Percentiles rank a stretch among this genome's conserved stretches.
These are phyloP conservation scores for Xestia sexstrigata DNA, from an alignment of 2,888 invertebrate species.

Conservation along the genomic window DNA sequence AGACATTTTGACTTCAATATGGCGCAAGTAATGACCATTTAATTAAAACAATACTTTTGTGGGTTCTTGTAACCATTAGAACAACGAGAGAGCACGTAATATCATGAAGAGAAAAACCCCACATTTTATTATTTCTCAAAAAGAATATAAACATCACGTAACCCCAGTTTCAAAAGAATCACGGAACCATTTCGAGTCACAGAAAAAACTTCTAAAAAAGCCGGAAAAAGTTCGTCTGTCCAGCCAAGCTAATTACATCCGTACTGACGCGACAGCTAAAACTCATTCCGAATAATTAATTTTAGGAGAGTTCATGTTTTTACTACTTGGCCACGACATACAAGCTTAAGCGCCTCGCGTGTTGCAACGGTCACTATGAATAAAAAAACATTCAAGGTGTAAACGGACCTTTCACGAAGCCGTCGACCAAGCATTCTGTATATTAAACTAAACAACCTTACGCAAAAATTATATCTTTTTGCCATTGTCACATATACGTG, in stretches of 20 bases:
- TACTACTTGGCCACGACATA: neutral
- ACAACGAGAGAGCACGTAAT: neutral
- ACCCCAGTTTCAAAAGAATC: conserved; percentile 39
- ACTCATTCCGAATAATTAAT: conserved; percentile 70
- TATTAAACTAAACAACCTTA: no score
- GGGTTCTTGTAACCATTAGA: neutral
- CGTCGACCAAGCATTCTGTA: no score
- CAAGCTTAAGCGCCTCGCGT: neutral
- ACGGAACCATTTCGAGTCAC: conserved; percentile 66
- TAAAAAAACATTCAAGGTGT: neutral
- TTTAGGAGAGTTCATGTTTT: conserved; percentile 50
- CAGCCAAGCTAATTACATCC: conserved; percentile 75
- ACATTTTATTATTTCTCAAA: neutral
- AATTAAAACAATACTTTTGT: no score
- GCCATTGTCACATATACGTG: no score
- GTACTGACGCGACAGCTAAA: conserved; percentile 64
- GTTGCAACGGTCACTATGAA: neutral
- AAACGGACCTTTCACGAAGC: no score
- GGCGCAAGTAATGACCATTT: no score
- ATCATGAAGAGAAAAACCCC: neutral
- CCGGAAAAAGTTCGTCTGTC: conserved; percentile 63
- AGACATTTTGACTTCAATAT: no score
- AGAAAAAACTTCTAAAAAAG: conserved; percentile 70
- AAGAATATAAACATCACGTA: neutral
- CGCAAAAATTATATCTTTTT: neutral